phyloP scores from a whole-genome alignment of 2,113 vertebrate genomes.

The Salminus brasiliensis region DNA sequence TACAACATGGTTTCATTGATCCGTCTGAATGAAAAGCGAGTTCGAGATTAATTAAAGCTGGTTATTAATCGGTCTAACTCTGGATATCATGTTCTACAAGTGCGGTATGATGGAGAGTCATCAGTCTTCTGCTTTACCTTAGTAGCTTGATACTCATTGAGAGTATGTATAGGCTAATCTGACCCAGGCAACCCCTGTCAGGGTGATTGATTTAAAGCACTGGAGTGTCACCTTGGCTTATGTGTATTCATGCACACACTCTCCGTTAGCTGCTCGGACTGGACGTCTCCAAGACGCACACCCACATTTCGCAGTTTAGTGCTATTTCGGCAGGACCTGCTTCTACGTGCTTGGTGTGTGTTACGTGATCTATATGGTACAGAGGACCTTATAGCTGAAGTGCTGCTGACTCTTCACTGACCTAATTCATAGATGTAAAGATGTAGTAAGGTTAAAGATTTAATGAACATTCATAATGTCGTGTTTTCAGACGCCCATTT shows the following conservation, averaged over 20 bases:
- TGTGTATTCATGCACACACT: constrained; percentile 1
- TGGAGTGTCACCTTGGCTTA: constrained; percentile 22
- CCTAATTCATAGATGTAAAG: neutral
- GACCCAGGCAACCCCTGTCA: neutral
- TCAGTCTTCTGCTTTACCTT: neutral
- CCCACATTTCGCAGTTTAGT: constrained; percentile 8
- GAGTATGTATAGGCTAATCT: constrained; percentile 13
- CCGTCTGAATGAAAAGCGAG: neutral
- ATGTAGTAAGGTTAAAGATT: too few relatives aligned
- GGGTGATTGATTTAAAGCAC: constrained; percentile 17
- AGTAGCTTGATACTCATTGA: neutral
- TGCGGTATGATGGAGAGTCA: neutral
- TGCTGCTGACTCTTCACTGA: neutral
- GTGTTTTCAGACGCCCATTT: too few relatives aligned
- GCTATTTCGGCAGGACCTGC: neutral
- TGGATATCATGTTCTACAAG: neutral
- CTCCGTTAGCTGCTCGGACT: constrained; percentile 1
- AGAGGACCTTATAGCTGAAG: neutral
- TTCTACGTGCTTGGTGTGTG: neutral
- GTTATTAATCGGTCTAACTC: neutral
- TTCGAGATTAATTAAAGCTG: neutral
- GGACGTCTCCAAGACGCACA: neutral
- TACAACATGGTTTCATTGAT: neutral
- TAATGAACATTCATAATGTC: too few relatives aligned
- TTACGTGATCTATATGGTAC: neutral